Base-by-base conservation (phyloP, 2,888 invertebrate species). In the Pachliopta kotzebuea region DNA sequence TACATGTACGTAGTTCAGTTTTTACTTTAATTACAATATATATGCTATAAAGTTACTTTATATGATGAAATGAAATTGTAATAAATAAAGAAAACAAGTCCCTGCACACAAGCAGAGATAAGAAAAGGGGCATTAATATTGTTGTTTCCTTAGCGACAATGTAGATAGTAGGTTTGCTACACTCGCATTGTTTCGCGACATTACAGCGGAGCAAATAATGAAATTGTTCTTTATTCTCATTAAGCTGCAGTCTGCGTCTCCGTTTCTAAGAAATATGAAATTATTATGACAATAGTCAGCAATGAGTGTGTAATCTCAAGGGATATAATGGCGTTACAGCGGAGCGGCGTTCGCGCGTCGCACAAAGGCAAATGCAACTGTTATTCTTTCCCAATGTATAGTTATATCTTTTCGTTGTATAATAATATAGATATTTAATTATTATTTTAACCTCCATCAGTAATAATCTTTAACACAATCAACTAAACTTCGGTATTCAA, bases 211-310 rank as follows among this genome's bases (percentile, higher is more conserved):
- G 65, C 50, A 57, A 56, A 57, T 65, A 65, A 65, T 65, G 65
- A 65, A 65, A 65, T 60, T 65, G 65, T 65, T 65, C 60, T 65
- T 65, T 65, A 65, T 65, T 60, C 65, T 65, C 65, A 65, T 65
- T 65, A 60, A 65, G 60, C 60, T 65, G 65, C 65, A 65, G 60
- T 45, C 65, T 65, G 65, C 65, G 64, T 64, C 64, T 60, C 53
- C 29, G 60, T 60, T 53, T 42, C 60, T 57, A 45, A 60, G 60
- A 65, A 65, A 65, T 65, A 65, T 65, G 65, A 65, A 65, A 65
- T 65, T 65, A 65, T 60, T 60, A 60, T 60, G 56, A 65, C 65
- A 65, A 65, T 65, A 65, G 65, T 65, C 65, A 17, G 60, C 60
- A 56, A 60, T 65, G 65, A 65, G 65, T 65, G 65, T 65, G 65